Conservation (phyloP, 2,797 vertebrate genomes). For the Hypotaenidia philippensis region DNA sequence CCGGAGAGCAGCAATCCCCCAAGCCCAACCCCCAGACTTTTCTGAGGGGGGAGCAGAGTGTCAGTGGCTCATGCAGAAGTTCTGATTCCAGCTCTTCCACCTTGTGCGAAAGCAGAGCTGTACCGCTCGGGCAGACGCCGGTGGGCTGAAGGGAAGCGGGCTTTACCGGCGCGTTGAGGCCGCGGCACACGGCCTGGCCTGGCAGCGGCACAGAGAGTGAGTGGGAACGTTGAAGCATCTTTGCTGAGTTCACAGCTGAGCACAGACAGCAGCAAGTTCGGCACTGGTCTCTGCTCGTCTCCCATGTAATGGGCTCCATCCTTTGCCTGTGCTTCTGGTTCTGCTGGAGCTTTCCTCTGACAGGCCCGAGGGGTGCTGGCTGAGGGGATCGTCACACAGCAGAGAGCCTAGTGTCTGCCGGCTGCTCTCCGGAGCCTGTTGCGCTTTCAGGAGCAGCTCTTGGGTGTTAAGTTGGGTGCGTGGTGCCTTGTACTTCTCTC, state of each 20-base stretch:
- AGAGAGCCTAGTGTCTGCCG: too few species aligned
- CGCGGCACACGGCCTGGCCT: neutral
- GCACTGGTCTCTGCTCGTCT: fast-evolving
- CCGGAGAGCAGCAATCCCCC: neutral
- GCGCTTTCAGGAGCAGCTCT: fast-evolving
- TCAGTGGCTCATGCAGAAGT: fast-evolving
- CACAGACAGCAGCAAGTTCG: fast-evolving
- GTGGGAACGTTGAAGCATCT: neutral
- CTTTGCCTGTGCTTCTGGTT: fast-evolving
- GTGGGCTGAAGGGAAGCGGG: neutral
- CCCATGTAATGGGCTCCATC: fast-evolving
- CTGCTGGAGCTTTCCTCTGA: fast-evolving
- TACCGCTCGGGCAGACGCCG: neutral
- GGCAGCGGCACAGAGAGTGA: neutral
- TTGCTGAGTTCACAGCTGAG: neutral
- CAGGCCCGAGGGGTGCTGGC: neutral
- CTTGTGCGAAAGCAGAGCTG: neutral
- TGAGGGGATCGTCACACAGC: neutral
- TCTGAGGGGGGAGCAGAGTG: neutral
- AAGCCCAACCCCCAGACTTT: neutral
- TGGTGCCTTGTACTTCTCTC: neutral
- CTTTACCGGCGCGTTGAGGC: neutral
- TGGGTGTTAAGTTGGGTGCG: fast-evolving
- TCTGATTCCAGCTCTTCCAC: neutral
- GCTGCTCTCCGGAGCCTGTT: neutral